phyloP scores from a whole-genome alignment of 2,888 invertebrate species.

The Lasioglossum zephyrum region DNA sequence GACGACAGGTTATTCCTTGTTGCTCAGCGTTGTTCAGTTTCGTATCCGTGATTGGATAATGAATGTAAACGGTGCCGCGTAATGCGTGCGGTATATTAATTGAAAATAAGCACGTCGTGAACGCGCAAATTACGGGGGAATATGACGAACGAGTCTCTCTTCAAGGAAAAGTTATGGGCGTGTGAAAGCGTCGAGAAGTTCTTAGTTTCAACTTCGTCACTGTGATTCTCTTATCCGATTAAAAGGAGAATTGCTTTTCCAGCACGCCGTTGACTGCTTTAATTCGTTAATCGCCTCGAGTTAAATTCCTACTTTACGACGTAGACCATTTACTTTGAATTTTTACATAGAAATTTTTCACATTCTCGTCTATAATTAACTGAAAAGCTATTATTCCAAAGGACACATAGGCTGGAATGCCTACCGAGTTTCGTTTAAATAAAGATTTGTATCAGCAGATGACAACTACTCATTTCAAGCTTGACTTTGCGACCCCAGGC shows the following conservation, averaged over 20 bases:
- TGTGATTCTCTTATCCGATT: conserved; percentile 4
- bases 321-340: neutral
- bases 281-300: neutral
- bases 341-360: neutral
- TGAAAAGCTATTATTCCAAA: neutral
- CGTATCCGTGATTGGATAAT: conserved; percentile 30
- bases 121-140: conserved; percentile 19
- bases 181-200: neutral
- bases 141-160: conserved; percentile 4
- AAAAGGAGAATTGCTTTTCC: neutral
- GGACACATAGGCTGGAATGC: neutral
- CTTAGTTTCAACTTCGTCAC: neutral
- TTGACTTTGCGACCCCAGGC: neutral
- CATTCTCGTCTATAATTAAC: neutral
- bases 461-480: neutral
- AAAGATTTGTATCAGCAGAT: neutral
- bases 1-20: conserved; percentile 42
- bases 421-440: neutral
- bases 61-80: conserved; percentile 30
- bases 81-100: conserved; percentile 18
- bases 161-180: conserved; percentile 1
- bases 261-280: neutral
- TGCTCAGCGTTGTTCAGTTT: conserved; percentile 26
- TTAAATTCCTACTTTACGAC: neutral
- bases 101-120: conserved; percentile 25